Evolutionary conservation across 2,113 vertebrate genomes (phyloP), one percentile per base, ranked within the genome.

Genomic region (Pseudolaguvia tuberculata): DNA sequence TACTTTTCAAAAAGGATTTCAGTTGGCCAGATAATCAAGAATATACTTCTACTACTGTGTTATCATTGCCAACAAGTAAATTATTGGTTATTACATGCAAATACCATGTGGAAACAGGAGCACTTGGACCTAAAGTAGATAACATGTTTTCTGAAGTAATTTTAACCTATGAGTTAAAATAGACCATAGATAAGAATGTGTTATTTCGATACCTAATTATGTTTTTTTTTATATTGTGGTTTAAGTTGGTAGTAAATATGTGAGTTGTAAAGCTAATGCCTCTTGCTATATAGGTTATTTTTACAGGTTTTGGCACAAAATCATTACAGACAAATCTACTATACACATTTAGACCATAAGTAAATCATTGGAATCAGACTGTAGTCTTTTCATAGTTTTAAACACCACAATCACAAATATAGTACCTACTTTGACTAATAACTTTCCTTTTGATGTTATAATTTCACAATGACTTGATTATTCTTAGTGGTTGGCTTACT

Each of bases 101-200:
- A n/a, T n/a, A n/a, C n/a, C n/a, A n/a, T n/a, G n/a, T n/a, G n/a
- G n/a, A n/a, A n/a, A 55, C 69, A 50, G 48, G 45, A 73, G 27
- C 66, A 21, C 56, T 48, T 55, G 21, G 39, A 47, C 35, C n/a
- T 63, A 7, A 3, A 47, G 5, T 18, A 67, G 48, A 65, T 70
- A 51, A 70, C 12, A n/a, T n/a, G 5, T 53, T 7, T 56, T 23
- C 11, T 55, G 53, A 20, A 10, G 15, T 56, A 55, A 20, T n/a
- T n/a, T n/a, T n/a, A 68, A 58, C 25, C 70, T 68, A 3, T n/a
- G 8, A 39, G 4, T 35, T 56, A 10, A 56, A 66, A 13, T 63
- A 27, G 9, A 66, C 73, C 35, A 56, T 11, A 47, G 53, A 58
- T 78, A 68, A 55, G 18, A 21, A n/a, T n/a, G n/a, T n/a, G n/a